Base-by-base conservation (phyloP, 2,888 invertebrate genomes). In the Pocota personata region DNA sequence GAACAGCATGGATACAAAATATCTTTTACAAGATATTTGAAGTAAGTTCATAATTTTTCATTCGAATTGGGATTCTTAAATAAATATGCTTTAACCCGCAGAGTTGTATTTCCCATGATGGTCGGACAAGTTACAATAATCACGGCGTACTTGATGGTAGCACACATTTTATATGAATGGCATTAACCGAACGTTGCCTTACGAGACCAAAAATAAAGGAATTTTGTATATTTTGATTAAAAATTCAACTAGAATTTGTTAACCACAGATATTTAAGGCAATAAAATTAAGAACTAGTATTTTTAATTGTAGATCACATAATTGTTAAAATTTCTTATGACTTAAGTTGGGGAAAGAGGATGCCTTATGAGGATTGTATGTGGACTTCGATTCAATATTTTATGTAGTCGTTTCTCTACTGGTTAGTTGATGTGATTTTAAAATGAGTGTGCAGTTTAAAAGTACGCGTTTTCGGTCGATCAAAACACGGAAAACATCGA, bases 1-100 rank as follows among this genome's bases (percentile, higher is more conserved):
- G 97, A 97, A 89, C 97, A 97, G 89, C 97, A 98, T 91, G 98
- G 98, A 5, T 97, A 98, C 91, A 94, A 95, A 88, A 95, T 98
- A 90, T 95, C 96, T 0, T 98, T 98, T 91, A 93, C 95, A 88
- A 94, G 97, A 87, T 98, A 97, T 93, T 95, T 97, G 90, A 96
- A 95, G 95, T 96, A 92, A 93, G 93, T 37, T 40, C n/a, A n/a
- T 16, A 3, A 6, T 24, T 19, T 16, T 3, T 19, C 12, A 30
- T 21, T n/a, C 0, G 12, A 7, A 0, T 7, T 50, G 57, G 19
- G 7, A 10, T 52, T 37, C 30, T 1, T 32, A 16, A 7, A 5
- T 0, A 30, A 0, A 24, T 32, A 3, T 62, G 14, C 16, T 82
- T 89, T 88, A 88, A 90, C 90, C 87, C 90, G 55, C 91, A 96